A percentile compares a stretch with the other conserved stretches of the same genome.
Evolutionary conservation across 2,888 invertebrate genomes (phyloP).

Genomic region (Drosophila paranaensis): DNA sequence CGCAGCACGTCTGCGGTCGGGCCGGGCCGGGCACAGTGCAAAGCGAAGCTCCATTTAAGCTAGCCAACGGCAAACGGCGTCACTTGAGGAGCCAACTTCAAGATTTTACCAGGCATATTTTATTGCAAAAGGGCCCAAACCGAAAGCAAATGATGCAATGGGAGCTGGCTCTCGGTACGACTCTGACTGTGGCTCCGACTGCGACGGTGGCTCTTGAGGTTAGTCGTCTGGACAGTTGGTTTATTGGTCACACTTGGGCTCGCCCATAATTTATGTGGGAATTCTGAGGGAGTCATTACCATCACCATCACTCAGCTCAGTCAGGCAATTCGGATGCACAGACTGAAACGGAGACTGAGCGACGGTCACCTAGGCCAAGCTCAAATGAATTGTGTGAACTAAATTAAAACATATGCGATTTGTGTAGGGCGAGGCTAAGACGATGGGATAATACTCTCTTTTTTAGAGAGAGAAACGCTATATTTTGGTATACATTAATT

Average conservation of each 20-base stretch:
- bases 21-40: not conserved
- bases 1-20: conserved; percentile 57
- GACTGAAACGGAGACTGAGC: conserved; percentile 29
- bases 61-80: conserved; percentile 20
- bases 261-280: conserved; percentile 83
- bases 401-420: conserved; percentile 65
- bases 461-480: not conserved
- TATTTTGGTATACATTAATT: too few relatives aligned
- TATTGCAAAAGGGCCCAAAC: conserved; percentile 67
- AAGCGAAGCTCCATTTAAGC: conserved; percentile 9
- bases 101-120: conserved; percentile 83
- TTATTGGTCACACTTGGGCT: conserved; percentile 84
- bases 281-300: conserved; percentile 73
- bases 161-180: not conserved
- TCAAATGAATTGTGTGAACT: conserved; percentile 78
- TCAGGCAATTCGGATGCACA: conserved; percentile 47
- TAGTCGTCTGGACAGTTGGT: conserved; percentile 75
- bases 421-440: not conserved
- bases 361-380: conserved; percentile 62
- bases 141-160: conserved; percentile 41
- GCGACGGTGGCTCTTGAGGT: conserved; percentile 38
- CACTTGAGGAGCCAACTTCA: conserved; percentile 43
- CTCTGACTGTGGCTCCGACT: not conserved
- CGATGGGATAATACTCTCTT: conserved; percentile 36
- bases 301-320: conserved; percentile 68